Base-by-base conservation (phyloP, 2,888 invertebrate species). In the Phyllotreta cruciferae region DNA sequence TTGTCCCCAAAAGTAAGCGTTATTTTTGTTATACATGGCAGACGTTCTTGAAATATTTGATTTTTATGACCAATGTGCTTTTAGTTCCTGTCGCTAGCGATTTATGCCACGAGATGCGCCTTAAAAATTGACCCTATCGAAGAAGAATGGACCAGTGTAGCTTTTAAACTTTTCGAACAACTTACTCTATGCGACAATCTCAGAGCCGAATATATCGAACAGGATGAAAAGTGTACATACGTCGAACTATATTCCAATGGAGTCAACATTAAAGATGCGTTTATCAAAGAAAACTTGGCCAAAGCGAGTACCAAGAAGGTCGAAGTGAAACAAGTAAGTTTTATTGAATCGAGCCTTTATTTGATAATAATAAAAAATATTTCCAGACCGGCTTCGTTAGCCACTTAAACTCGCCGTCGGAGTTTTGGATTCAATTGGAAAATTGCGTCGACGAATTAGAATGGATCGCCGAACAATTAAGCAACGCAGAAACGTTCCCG, bases 351-450 rank as follows among this genome's bases (percentile, higher is more conserved):
- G 24, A n/a, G 13, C 35, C 36, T 44, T 13, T 11, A 14, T 11
- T 39, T 1, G 42, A 35, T 6, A 7, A 13, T 24, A 44, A 35
- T 44, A 11, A 36, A 44, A 44, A 56, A 13, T 47, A 14, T 52
- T 60, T 53, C 1, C 83, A 84, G 68, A 86, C 85, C 7, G 90
- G 89, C 8, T 88, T 86, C 74, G 83, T 92, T 1, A 88, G 88
- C 73, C 88, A 88, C 71, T 83, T 87, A 0, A 87, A 88, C 73
- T 87, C 89, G 0, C 84, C 89, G 0, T 85, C 86, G 24, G 90
- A 92, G 68, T 92, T 93, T 77, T 92, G 90, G 81, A 83, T 93
- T 6, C 92, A 90, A 69, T 79, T 87, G 66, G 91, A 90, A 72
- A 86, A 87, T n/a, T 82, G 83, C 9, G 80, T 84, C 0, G 75